These are phyloP conservation scores for Danio rerio DNA, from an alignment of 2,113 vertebrate species.

Conservation along the genomic window DNA sequence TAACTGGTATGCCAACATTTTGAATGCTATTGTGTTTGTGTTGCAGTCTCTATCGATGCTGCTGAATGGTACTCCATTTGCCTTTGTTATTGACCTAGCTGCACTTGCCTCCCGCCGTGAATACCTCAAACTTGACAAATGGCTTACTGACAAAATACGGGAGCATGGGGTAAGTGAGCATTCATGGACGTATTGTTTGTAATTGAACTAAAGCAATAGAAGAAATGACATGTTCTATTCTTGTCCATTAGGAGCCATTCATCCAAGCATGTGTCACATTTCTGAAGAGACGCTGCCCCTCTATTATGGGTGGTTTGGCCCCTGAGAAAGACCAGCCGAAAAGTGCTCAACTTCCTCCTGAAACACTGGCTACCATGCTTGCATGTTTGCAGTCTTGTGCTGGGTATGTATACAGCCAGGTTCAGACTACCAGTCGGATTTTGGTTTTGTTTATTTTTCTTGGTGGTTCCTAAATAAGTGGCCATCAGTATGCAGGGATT, in stretches of 20 bases:
- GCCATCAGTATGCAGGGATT: no score
- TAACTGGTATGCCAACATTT: not conserved
- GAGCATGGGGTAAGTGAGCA: constrained; percentile 90
- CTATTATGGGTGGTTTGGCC: constrained; percentile 95
- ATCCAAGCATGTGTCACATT: constrained; percentile 99
- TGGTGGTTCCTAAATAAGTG: no score
- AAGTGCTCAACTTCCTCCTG: constrained; percentile 96
- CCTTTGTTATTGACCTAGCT: constrained; percentile 99
- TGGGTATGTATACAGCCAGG: constrained; percentile 78
- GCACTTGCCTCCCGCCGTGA: constrained; percentile 99
- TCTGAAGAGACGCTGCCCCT: constrained; percentile 96
- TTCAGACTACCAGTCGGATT: no score
- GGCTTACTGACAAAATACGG: constrained; percentile 99
- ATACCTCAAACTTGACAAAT: constrained; percentile 99
- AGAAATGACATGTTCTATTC: not conserved
- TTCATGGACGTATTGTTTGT: not conserved
- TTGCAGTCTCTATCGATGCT: constrained; percentile 97
- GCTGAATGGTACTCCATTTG: constrained; percentile 99
- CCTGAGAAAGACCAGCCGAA: constrained; percentile 99
- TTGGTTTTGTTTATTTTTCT: no score
- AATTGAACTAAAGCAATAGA: not conserved
- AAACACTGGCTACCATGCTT: constrained; percentile 96
- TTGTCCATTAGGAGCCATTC: constrained; percentile 88
- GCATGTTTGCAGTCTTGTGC: constrained; percentile 96
- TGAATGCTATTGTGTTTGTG: constrained; percentile 45